Evolutionary conservation across 1,140 invertebrate genomes (phyloP).

Genomic region (Drosophila sucinea): DNA sequence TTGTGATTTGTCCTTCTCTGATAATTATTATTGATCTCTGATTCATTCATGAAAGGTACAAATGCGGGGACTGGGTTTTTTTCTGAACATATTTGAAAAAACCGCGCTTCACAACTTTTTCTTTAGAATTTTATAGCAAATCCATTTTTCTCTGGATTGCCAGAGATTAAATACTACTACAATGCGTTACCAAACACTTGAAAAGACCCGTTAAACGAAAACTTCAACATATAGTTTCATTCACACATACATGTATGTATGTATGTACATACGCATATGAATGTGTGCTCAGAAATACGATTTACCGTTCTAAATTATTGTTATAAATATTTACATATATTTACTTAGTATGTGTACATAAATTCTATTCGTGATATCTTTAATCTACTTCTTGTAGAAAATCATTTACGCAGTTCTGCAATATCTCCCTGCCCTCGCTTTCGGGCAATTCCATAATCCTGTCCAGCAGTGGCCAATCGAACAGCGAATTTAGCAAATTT

Average conservation of each 20-base stretch:
- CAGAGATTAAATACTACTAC: too few species aligned
- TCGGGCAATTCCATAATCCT: neutral
- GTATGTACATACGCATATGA: neutral
- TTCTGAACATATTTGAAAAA: too few species aligned
- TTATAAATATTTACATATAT: neutral
- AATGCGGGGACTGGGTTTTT: too few species aligned
- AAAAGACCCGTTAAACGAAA: too few species aligned
- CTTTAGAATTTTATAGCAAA: too few species aligned
- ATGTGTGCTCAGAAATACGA: neutral
- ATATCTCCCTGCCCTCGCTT: neutral
- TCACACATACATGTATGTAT: neutral
- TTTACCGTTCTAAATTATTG: neutral
- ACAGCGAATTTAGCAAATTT: neutral
- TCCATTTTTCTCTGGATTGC: too few species aligned
- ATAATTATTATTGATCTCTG: neutral
- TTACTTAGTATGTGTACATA: neutral
- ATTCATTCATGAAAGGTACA: constrained; percentile 14
- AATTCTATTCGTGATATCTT: too few species aligned
- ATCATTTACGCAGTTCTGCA: constrained; percentile 3
- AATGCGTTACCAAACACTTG: too few species aligned
- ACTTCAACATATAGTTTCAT: too few species aligned
- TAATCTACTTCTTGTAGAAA: neutral
- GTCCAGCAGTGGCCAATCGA: constrained; percentile 11
- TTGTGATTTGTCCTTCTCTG: constrained; percentile 25
- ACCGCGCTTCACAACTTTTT: too few species aligned